phyloP scores from a whole-genome alignment of 2,797 vertebrate genomes.

The Craterocephalus amniculus region DNA sequence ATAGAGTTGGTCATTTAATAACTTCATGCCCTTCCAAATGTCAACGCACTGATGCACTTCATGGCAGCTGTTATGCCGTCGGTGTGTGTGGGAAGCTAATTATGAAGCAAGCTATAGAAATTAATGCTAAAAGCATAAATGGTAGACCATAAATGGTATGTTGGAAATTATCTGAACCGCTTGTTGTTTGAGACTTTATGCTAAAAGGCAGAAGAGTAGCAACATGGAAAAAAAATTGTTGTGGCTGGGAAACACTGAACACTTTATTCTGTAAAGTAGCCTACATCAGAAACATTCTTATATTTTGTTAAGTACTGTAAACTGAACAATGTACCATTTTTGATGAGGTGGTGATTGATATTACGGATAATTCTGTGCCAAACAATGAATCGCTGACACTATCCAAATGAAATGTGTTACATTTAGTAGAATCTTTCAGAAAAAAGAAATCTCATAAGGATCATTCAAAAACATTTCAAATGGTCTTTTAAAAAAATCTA shows the following conservation, averaged over 20 bases:
- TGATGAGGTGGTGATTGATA: not conserved
- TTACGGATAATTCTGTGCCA: not conserved
- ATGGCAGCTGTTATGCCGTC: not conserved
- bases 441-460: not conserved
- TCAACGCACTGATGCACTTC: not conserved
- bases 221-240: not conserved
- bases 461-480: not conserved
- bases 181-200: not conserved
- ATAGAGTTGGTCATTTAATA: not conserved
- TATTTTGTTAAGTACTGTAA: not conserved
- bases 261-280: too few species aligned
- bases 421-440: not conserved
- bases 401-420: not conserved
- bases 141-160: too few species aligned
- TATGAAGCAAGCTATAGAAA: not conserved
- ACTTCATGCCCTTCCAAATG: not conserved
- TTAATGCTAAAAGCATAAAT: not conserved
- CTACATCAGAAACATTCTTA: not conserved
- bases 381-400: too few species aligned
- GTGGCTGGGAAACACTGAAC: not conserved
- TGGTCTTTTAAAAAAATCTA: too few species aligned
- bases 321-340: not conserved
- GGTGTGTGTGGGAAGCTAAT: not conserved
- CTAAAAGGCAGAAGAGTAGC: not conserved
- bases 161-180: not conserved